A percentile compares a stretch with the other conserved stretches of the same genome.
Evolutionary conservation across 2,888 invertebrate genomes (phyloP).

Genomic region (Ephialtes manifestator): DNA sequence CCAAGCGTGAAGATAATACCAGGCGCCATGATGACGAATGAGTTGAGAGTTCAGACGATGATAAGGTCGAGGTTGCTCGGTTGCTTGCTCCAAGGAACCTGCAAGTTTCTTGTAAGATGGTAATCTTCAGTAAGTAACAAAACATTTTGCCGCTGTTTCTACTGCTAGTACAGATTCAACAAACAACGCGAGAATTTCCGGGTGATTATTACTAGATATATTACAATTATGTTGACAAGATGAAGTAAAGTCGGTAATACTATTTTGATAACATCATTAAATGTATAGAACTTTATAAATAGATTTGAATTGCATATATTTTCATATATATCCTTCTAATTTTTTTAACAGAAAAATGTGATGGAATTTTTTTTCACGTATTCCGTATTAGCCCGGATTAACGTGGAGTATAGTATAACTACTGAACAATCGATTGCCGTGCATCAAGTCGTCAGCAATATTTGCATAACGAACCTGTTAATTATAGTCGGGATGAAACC

Average conservation of each 20-base stretch:
- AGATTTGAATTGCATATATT: neutral
- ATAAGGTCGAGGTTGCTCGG: constrained; percentile 64
- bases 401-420: neutral
- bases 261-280: neutral
- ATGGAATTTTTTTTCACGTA: neutral
- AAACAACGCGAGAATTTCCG: constrained; percentile 35
- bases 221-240: neutral
- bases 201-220: constrained; percentile 38
- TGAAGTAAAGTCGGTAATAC: neutral
- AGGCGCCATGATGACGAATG: constrained; percentile 63
- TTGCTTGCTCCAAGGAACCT: constrained; percentile 36
- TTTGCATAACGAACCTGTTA: constrained; percentile 52
- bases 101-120: constrained; percentile 79
- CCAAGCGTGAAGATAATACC: constrained; percentile 51
- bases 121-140: constrained; percentile 82
- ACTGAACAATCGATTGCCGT: constrained; percentile 18
- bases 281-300: neutral
- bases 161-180: constrained; percentile 24
- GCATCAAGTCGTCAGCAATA: constrained; percentile 17
- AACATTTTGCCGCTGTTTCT: constrained; percentile 72
- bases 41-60: constrained; percentile 68
- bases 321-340: neutral
- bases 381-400: neutral
- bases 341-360: neutral
- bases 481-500: constrained; percentile 60